These are phyloP conservation scores for Thaleichthys pacificus DNA, from an alignment of 2,797 vertebrate species.

Conservation along the genomic window DNA sequence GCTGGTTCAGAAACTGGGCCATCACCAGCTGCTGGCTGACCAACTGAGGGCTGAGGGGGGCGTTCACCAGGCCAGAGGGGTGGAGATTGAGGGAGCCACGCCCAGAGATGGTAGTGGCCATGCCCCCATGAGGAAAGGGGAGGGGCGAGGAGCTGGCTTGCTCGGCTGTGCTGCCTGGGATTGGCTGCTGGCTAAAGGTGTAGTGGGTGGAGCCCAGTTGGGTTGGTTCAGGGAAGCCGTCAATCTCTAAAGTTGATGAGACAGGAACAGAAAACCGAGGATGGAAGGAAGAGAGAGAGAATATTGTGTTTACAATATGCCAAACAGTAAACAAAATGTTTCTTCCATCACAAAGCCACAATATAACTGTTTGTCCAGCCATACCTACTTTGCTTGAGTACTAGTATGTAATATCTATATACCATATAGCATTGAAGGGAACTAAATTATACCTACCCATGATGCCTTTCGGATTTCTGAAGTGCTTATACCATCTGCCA, in stretches of 20 bases:
- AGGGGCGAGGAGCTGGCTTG: slow-evolving; percentile 83
- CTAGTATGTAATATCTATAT: too few relatives aligned
- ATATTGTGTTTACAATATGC: not conserved
- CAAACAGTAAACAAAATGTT: too few relatives aligned
- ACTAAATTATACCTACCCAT: slow-evolving; percentile 82
- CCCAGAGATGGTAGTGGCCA: slow-evolving; percentile 76
- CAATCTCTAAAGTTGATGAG: slow-evolving; percentile 80
- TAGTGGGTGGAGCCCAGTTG: slow-evolving; percentile 81
- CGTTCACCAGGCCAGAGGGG: slow-evolving; percentile 87
- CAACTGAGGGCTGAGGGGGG: slow-evolving; percentile 92
- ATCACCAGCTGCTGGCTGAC: slow-evolving; percentile 98
- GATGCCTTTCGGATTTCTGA: slow-evolving; percentile 91
- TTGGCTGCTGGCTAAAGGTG: slow-evolving; percentile 75
- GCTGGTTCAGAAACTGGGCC: slow-evolving; percentile 98
- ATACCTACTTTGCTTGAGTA: not conserved
- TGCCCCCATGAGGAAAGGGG: slow-evolving; percentile 83
- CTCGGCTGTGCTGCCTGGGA: slow-evolving; percentile 87
- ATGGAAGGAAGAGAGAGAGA: slow-evolving; percentile 11
- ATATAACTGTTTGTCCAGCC: not conserved
- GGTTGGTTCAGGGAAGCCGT: slow-evolving; percentile 87
- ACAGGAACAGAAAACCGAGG: slow-evolving; percentile 20
- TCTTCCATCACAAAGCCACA: not conserved
- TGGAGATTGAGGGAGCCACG: slow-evolving; percentile 77
- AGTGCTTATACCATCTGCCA: slow-evolving; percentile 98
- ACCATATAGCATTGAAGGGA: too few relatives aligned